phyloP scores from a whole-genome alignment of 92 coral and sea anemone species.

The Parazoanthus swiftii region DNA sequence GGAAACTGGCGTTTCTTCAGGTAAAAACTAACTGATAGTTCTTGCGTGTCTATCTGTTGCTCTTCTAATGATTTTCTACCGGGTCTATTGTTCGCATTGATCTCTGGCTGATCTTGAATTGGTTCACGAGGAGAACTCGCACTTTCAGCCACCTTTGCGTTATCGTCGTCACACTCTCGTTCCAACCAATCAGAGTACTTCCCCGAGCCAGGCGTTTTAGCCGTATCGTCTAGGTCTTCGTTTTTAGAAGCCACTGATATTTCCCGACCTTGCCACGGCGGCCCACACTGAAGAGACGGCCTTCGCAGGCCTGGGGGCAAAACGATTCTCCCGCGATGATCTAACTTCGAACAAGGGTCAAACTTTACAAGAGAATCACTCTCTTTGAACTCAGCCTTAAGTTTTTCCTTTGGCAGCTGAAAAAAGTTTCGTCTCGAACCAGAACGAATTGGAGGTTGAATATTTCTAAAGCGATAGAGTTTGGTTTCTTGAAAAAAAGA shows the following conservation, averaged over 20 bases:
- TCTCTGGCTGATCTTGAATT: neutral
- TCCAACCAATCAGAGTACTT: neutral
- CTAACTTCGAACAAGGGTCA: neutral
- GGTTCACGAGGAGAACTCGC: neutral
- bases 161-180: neutral
- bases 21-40: neutral
- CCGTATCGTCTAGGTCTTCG: neutral
- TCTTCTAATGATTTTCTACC: neutral
- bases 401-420: slow-evolving; percentile 49
- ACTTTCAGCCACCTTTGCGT: neutral
- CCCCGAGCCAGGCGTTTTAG: neutral
- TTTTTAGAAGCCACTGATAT: neutral
- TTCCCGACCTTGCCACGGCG: neutral
- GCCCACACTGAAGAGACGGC: neutral
- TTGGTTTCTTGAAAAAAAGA: neutral
- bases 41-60: neutral
- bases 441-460: slow-evolving; percentile 63
- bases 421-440: slow-evolving; percentile 68
- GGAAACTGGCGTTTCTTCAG: neutral
- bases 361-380: neutral
- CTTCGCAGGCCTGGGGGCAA: neutral
- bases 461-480: slow-evolving; percentile 43
- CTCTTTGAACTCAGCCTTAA: slow-evolving; percentile 42
- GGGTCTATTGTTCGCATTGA: neutral
- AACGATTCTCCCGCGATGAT: slow-evolving; percentile 18